These are phyloP conservation scores for Meganola albula DNA, from an alignment of 2,888 invertebrate genomes.

Conservation along the genomic window DNA sequence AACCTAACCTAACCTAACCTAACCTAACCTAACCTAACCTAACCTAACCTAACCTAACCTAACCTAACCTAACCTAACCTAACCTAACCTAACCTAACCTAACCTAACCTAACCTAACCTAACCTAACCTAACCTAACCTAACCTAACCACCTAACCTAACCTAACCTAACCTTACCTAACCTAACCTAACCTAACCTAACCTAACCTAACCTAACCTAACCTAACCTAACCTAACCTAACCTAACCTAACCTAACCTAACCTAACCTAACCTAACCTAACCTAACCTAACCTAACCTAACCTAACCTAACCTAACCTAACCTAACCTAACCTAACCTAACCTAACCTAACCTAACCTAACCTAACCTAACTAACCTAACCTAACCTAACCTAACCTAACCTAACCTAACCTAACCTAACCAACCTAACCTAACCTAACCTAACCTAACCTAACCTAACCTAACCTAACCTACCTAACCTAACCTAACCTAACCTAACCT, in stretches of 20 bases:
- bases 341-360: constrained; percentile 1
- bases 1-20: constrained; percentile 3
- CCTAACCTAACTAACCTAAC: constrained; percentile 2
- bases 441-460: constrained; percentile 8
- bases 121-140: constrained; percentile 2
- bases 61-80: constrained; percentile 3
- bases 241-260: constrained; percentile 3
- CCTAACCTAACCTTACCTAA: background rate
- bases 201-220: constrained; percentile 3
- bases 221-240: constrained; percentile 3
- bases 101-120: constrained; percentile 3
- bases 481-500: no score
- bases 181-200: constrained; percentile 3
- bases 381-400: constrained; percentile 9
- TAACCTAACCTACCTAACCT: no score
- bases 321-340: constrained; percentile 3
- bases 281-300: constrained; percentile 3
- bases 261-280: constrained; percentile 3
- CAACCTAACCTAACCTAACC: no score
- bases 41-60: constrained; percentile 3
- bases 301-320: constrained; percentile 3
- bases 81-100: constrained; percentile 2
- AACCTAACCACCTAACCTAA: no score
- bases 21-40: constrained; percentile 3
- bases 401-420: no score